These are phyloP conservation scores for Pollachius pollachius DNA, from an alignment of 2,113 vertebrate species.

Conservation along the genomic window DNA sequence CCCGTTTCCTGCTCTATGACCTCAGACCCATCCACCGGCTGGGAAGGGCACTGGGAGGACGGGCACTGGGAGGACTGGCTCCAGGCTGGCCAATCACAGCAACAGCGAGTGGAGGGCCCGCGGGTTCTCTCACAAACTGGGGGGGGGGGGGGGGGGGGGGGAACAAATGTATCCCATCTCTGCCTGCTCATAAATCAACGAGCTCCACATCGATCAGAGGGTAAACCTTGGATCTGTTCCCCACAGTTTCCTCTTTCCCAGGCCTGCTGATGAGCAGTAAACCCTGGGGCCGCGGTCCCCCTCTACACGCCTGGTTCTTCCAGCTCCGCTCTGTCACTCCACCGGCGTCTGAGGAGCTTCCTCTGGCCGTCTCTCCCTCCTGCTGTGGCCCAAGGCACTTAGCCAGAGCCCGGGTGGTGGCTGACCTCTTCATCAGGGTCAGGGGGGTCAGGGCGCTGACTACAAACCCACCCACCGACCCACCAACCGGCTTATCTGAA, in stretches of 20 bases:
- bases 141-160: no score
- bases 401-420: not conserved
- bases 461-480: not conserved
- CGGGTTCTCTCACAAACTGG: not conserved
- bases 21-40: constrained; percentile 14
- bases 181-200: constrained; percentile 41
- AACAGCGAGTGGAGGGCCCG: not conserved
- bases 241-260: constrained; percentile 40
- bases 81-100: constrained; percentile 10
- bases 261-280: constrained; percentile 49
- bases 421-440: constrained; percentile 10
- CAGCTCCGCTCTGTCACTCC: constrained; percentile 24
- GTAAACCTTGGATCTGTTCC: constrained; percentile 37
- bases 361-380: constrained; percentile 9
- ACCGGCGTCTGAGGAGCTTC: not conserved
- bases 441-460: constrained; percentile 2
- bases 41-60: constrained; percentile 4
- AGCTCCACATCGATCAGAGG: constrained; percentile 33
- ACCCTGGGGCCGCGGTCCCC: constrained; percentile 14
- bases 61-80: constrained; percentile 24
- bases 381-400: no score
- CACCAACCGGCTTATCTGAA: constrained; percentile 34
- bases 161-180: not conserved
- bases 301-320: constrained; percentile 9
- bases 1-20: constrained; percentile 24